Conservation (phyloP, 2,797 vertebrate species). For the Babyrousa celebensis region DNA sequence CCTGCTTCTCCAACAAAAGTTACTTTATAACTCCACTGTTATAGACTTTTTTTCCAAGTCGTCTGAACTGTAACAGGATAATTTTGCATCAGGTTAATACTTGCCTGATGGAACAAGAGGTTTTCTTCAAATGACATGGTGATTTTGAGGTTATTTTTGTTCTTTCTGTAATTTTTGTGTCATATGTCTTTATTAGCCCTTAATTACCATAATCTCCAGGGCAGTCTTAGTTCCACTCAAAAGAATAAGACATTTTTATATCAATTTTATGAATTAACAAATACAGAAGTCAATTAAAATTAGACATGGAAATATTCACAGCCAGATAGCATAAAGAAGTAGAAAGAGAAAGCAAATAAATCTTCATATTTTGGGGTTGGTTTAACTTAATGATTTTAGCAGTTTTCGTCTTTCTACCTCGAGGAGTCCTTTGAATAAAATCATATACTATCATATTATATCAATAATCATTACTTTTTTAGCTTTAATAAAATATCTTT, state of each 20-base stretch:
- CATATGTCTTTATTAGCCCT: conserved; percentile 72
- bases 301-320: conserved; percentile 63
- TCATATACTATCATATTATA: conserved; percentile 24
- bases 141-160: conserved; percentile 70
- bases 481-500: conserved; percentile 29
- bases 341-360: conserved; percentile 76
- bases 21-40: neutral
- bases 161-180: conserved; percentile 76
- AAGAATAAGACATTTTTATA: conserved; percentile 59
- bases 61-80: conserved; percentile 67
- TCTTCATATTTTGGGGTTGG: conserved; percentile 63
- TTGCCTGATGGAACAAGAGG: conserved; percentile 64
- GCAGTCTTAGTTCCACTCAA: conserved; percentile 64
- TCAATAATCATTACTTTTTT: neutral
- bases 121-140: conserved; percentile 78
- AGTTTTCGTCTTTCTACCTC: neutral
- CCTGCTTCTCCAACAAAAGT: conserved; percentile 69
- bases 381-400: conserved; percentile 47
- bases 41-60: conserved; percentile 52
- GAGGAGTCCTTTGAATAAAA: conserved; percentile 6
- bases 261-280: conserved; percentile 70
- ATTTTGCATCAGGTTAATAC: conserved; percentile 76
- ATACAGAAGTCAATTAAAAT: conserved; percentile 72
- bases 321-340: conserved; percentile 66
- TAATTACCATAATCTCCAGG: conserved; percentile 74